Evolutionary conservation across 2,797 vertebrate genomes (phyloP).

Genomic region (Euphonia xanthogaster): DNA sequence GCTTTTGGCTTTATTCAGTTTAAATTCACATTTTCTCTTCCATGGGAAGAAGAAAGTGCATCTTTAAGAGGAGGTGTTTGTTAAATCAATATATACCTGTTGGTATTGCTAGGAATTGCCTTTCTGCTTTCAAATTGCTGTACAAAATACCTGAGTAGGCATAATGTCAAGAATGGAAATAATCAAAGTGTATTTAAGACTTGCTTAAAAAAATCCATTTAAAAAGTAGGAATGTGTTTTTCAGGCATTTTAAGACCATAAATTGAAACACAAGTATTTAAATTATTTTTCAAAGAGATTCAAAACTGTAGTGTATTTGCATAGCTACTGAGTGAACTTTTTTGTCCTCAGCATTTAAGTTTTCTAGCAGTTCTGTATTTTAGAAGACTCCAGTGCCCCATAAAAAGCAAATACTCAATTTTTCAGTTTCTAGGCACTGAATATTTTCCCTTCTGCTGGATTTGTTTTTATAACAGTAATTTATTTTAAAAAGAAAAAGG

Average conservation of each 20-base stretch:
- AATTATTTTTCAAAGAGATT: slow-evolving; percentile 77
- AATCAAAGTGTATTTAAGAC: slow-evolving; percentile 74
- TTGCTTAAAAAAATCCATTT: slow-evolving; percentile 70
- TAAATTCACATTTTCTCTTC: slow-evolving; percentile 71
- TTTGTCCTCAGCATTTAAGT: slow-evolving; percentile 78
- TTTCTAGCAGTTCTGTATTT: slow-evolving; percentile 84
- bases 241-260: slow-evolving; percentile 65
- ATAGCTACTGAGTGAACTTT: slow-evolving; percentile 64
- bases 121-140: slow-evolving; percentile 70
- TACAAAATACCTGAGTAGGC: slow-evolving; percentile 67
- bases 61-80: slow-evolving; percentile 70
- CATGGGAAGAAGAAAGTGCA: slow-evolving; percentile 57
- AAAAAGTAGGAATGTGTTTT: slow-evolving; percentile 62
- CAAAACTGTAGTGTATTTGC: slow-evolving; percentile 72
- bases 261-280: slow-evolving; percentile 72
- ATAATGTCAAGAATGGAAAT: slow-evolving; percentile 70
- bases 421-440: slow-evolving; percentile 79
- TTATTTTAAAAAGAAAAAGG: slow-evolving; percentile 84
- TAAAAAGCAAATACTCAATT: slow-evolving; percentile 84
- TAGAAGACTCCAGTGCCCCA: slow-evolving; percentile 85
- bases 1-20: slow-evolving; percentile 68
- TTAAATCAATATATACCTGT: slow-evolving; percentile 71
- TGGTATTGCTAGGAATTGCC: slow-evolving; percentile 68
- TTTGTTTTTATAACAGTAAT: slow-evolving; percentile 87
- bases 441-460: slow-evolving; percentile 81